These are phyloP conservation scores for Melanotaenia nigrans DNA, from an alignment of 2,797 vertebrate genomes.

Conservation along the genomic window DNA sequence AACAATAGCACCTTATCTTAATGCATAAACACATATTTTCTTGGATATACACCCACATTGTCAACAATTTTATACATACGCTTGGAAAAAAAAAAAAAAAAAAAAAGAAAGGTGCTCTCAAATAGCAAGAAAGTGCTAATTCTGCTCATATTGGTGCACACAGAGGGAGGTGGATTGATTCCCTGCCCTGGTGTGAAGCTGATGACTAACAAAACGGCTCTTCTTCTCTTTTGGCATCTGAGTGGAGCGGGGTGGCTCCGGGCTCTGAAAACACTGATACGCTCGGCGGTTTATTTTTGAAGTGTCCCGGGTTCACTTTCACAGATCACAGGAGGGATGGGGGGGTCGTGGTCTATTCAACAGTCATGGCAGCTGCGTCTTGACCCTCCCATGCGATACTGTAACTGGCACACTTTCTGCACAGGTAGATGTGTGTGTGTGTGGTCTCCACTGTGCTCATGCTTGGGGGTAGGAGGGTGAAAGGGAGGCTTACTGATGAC, in stretches of 20 bases:
- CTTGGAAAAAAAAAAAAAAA: constrained; percentile 21
- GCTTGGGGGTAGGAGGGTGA: constrained; percentile 9
- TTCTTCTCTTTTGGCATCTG: constrained; percentile 71
- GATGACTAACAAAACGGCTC: constrained; percentile 79
- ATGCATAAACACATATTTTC: constrained; percentile 35
- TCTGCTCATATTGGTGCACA: constrained; percentile 65
- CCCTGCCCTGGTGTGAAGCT: constrained; percentile 67
- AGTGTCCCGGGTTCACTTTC: constrained; percentile 67
- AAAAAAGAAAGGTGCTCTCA: constrained; percentile 3
- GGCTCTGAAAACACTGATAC: constrained; percentile 67
- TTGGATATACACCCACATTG: constrained; percentile 48
- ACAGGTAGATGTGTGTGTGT: constrained; percentile 61
- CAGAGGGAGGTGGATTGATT: constrained; percentile 75
- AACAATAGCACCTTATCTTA: constrained; percentile 13
- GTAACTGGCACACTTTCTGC: constrained; percentile 28
- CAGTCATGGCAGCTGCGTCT: constrained; percentile 30
- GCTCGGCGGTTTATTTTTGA: constrained; percentile 70
- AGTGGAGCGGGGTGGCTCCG: constrained; percentile 67
- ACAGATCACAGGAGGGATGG: constrained; percentile 51
- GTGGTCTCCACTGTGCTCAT: constrained; percentile 49
- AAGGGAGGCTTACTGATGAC: constrained; percentile 58
- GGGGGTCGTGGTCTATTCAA: constrained; percentile 39
- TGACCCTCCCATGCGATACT: constrained; percentile 38
- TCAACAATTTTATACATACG: constrained; percentile 40
- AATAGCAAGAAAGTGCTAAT: constrained; percentile 55